Percentiles rank a stretch among this genome's conserved stretches.
Evolutionary conservation across 2,888 invertebrate genomes (phyloP).

Genomic region (Caradrina kadenii): DNA sequence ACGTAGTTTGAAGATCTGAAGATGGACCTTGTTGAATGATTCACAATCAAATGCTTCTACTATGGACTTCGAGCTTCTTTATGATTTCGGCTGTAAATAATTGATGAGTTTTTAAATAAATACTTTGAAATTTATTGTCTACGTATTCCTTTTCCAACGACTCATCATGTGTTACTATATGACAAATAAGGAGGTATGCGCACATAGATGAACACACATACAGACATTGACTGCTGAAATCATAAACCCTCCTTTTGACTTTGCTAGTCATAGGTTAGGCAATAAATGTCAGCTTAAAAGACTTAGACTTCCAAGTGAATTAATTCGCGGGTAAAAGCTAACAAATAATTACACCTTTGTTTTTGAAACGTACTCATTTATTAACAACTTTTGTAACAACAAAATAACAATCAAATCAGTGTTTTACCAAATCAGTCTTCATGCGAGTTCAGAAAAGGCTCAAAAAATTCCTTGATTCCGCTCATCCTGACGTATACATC

Average conservation of each 20-base stretch:
- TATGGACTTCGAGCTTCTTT: neutral
- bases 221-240: no score
- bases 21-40: neutral
- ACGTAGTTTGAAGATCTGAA: conserved; percentile 42
- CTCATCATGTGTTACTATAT: no score
- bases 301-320: no score
- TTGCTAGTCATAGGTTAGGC: no score
- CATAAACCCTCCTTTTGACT: no score
- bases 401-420: conserved; percentile 1
- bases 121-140: neutral
- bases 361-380: conserved; percentile 7
- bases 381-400: conserved; percentile 18
- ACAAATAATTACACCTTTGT: neutral
- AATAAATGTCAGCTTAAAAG: no score
- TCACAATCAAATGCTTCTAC: conserved; percentile 3
- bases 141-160: neutral
- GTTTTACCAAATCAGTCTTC: conserved; percentile 10
- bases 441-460: neutral
- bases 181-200: no score
- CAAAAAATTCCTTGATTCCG: conserved; percentile 60
- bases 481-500: conserved; percentile 75
- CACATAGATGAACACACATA: no score
- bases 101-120: conserved; percentile 29
- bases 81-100: conserved; percentile 17
- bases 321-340: neutral